phyloP scores from a whole-genome alignment of 2,888 invertebrate genomes.

The Coleophora flavipennella region DNA sequence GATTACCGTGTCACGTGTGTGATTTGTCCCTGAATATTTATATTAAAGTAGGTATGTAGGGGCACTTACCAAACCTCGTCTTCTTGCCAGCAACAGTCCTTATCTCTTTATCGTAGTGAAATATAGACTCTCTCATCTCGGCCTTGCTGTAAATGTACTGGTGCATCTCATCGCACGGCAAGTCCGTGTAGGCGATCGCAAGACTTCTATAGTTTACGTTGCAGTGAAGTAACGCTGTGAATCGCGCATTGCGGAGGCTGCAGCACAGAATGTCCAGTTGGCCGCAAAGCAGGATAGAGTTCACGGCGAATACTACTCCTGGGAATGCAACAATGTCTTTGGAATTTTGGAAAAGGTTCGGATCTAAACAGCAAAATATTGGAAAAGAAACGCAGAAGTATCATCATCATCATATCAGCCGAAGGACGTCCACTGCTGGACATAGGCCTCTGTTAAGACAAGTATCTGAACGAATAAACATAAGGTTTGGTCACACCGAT shows the following conservation, averaged over 20 bases:
- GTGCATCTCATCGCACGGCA: slow-evolving; percentile 38
- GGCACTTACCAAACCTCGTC: no score
- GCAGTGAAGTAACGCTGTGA: slow-evolving; percentile 38
- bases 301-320: slow-evolving; percentile 57
- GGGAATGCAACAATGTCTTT: slow-evolving; percentile 1
- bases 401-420: no score
- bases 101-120: slow-evolving; percentile 39
- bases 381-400: no score
- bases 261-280: slow-evolving; percentile 59
- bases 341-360: no score
- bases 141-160: slow-evolving; percentile 42
- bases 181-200: slow-evolving; percentile 18
- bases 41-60: neutral
- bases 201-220: slow-evolving; percentile 34
- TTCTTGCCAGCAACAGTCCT: no score
- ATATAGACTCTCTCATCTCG: slow-evolving; percentile 33
- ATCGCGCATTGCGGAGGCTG: slow-evolving; percentile 47
- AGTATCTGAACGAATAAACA: no score
- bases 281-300: slow-evolving; percentile 55
- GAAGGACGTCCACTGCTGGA: no score
- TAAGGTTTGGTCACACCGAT: no score
- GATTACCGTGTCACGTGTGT: no score
- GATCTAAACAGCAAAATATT: no score
- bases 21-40: no score
- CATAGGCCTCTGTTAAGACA: no score